Conservation (phyloP, 1,140 invertebrate species). For the Pogonognathellus flavescens region DNA sequence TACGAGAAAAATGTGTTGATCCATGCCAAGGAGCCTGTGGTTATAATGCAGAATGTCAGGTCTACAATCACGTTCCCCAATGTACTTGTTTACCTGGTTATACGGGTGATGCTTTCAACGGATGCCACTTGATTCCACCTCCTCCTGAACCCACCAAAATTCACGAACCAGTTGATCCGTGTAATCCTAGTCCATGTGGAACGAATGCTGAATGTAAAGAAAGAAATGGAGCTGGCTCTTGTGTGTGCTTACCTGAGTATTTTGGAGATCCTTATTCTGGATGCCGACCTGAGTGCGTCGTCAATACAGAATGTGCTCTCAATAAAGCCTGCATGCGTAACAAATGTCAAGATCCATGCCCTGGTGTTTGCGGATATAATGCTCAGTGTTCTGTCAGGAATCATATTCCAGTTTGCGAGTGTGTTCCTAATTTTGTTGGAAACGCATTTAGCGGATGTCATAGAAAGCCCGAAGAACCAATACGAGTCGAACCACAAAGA, state of each 20-base stretch:
- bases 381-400: conserved; percentile 77
- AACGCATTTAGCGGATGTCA: conserved; percentile 85
- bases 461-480: conserved; percentile 77
- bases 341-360: conserved; percentile 82
- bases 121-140: too few relatives aligned
- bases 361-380: conserved; percentile 81
- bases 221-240: conserved; percentile 68
- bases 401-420: conserved; percentile 80
- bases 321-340: conserved; percentile 81
- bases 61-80: conserved; percentile 72
- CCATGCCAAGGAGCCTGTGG: conserved; percentile 78
- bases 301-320: conserved; percentile 85
- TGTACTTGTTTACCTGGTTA: conserved; percentile 72
- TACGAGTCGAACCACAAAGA: conserved; percentile 8
- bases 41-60: conserved; percentile 74
- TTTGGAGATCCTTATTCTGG: conserved; percentile 71
- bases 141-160: too few relatives aligned
- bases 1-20: conserved; percentile 81
- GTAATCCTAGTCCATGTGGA: conserved; percentile 58
- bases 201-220: conserved; percentile 55
- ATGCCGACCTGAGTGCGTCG: conserved; percentile 87
- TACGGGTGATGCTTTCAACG: conserved; percentile 77
- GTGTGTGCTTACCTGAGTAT: conserved; percentile 78
- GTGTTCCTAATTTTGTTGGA: conserved; percentile 79
- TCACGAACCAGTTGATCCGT: too few relatives aligned